Base-by-base conservation (phyloP, 2,797 vertebrate genomes). In the Lagocephalus sceleratus region DNA sequence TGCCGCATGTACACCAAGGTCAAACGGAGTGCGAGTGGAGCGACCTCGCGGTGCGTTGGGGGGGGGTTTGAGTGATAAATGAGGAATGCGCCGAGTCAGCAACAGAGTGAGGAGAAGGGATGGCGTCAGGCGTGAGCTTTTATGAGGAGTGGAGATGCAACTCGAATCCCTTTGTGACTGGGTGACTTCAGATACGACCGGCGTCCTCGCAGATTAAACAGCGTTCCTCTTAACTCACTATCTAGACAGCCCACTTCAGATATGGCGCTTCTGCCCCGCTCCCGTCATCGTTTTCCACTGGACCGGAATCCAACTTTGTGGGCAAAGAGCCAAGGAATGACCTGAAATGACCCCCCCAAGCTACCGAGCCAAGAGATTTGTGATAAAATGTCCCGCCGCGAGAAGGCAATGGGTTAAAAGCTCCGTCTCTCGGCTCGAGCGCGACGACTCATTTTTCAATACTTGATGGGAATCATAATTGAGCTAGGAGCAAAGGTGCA, bases 321-420 rank as follows among this genome's bases (percentile, higher is more conserved):
- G 50, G 49, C 10, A 53, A 57, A 68, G 56, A 59, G 45, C 38
- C 42, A 45, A 50, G 12, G 60, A 54, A 54, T 40, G 41, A 80
- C 38, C 51, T 39, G 49, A 66, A 83, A 78, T 76, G 32, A 66
- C 43, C 65, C 35, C 43, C 65, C 35, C 32, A 52, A 54, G 74
- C 52, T 55, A 63, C 66, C 68, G 66, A 54, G 51, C 46, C 9
- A 52, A 73, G 57, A 64, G 66, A 61, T 78, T 78, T 69, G 85
- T 21, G 62, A 60, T 56, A 60, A 55, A 77, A 71, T 60, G 54
- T 60, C 50, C 62, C 5, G 16, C 59, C 73, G 61, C 64, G 46
- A 59, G 47, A 64, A 50, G 8, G 50, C 63, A 62, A 74, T 53
- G 54, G 78, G 71, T 68, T 73, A 61, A 76, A 82, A 82, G 51